Conservation (phyloP, 2,113 vertebrate species). For the Genyomyrus donnyi region DNA sequence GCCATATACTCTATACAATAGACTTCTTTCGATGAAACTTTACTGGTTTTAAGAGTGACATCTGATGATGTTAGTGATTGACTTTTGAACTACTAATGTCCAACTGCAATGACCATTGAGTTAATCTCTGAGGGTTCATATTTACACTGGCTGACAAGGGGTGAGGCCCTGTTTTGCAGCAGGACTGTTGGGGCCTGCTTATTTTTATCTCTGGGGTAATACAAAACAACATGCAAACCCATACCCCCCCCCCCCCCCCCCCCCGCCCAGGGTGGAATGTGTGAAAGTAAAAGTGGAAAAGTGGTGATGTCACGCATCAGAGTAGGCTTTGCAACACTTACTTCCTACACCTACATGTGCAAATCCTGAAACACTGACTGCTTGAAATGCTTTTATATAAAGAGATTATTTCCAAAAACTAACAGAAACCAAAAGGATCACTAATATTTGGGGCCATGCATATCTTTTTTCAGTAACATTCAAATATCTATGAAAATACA, state of each 20-base stretch:
- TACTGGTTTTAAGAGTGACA: not conserved
- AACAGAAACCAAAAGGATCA: not conserved
- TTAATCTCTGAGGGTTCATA: not conserved
- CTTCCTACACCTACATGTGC: not conserved
- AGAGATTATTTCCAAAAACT: not conserved
- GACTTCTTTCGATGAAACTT: not conserved
- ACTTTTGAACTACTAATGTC: not conserved
- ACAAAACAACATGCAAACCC: not conserved
- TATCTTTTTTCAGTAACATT: not conserved
- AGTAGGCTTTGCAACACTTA: not conserved
- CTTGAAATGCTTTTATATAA: not conserved
- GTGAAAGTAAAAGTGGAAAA: not conserved
- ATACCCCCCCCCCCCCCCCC: not conserved
- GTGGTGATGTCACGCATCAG: not conserved
- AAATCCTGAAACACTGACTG: not conserved
- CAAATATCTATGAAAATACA: not conserved
- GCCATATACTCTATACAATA: not conserved
- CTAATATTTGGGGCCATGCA: not conserved
- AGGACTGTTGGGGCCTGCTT: not conserved
- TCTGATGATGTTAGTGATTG: not conserved
- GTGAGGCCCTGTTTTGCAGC: not conserved
- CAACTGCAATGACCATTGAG: not conserved
- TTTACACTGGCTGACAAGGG: not conserved
- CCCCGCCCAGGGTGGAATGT: not conserved
- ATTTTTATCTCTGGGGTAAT: not conserved